These are phyloP conservation scores for Nasonovia ribisnigri DNA, from an alignment of 2,888 invertebrate species.

Conservation along the genomic window DNA sequence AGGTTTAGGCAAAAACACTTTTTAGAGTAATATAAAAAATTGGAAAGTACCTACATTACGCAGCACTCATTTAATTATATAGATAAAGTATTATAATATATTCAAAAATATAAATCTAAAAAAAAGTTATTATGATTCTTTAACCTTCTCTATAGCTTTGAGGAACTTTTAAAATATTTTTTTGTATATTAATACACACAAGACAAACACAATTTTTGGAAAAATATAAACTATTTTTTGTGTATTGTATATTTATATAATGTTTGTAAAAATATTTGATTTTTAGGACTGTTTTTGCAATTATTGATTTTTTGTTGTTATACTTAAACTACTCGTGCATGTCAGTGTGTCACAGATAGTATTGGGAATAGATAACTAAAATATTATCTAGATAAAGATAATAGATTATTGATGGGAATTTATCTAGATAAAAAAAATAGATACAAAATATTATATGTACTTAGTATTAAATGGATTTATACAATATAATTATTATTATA, in stretches of 20 bases:
- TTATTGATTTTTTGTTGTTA: not conserved
- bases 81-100: not conserved
- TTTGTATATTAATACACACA: too few species aligned
- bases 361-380: too few species aligned
- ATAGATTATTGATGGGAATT: too few species aligned
- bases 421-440: too few species aligned
- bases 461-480: too few species aligned
- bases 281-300: not conserved
- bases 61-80: not conserved
- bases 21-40: not conserved
- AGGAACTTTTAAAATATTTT: not conserved
- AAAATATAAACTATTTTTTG: not conserved
- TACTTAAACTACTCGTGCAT: not conserved
- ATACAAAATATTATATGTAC: too few species aligned
- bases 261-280: not conserved
- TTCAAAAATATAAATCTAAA: not conserved
- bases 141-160: not conserved
- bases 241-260: not conserved
- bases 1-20: not conserved
- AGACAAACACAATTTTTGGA: not conserved
- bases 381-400: too few species aligned
- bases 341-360: too few species aligned
- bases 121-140: not conserved
- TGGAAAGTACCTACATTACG: not conserved
- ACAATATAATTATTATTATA: too few species aligned